Percentiles rank a stretch among this genome's conserved stretches.
These are phyloP conservation scores for Ptychoptera contaminata DNA, from an alignment of 2,888 invertebrate genomes.

Conservation along the genomic window DNA sequence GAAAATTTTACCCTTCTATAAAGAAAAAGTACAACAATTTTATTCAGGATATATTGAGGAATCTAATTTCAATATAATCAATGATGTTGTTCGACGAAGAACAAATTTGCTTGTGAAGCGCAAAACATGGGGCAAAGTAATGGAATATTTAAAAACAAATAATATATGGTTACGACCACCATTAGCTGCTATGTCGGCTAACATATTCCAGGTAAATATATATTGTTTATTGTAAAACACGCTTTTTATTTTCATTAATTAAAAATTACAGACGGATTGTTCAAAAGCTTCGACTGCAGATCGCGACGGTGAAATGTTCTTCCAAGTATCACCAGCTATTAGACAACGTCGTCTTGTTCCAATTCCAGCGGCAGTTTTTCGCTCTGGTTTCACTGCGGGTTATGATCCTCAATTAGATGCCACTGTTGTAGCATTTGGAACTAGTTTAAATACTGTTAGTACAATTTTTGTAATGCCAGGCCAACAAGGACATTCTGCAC, in stretches of 20 bases:
- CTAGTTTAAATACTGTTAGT: conserved; percentile 52
- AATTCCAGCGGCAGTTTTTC: conserved; percentile 68
- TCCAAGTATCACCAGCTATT: conserved; percentile 65
- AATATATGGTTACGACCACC: conserved; percentile 58
- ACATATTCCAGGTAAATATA: conserved; percentile 53
- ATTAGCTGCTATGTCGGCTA: conserved; percentile 64
- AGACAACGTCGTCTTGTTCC: conserved; percentile 66
- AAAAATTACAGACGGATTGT: conserved; percentile 57
- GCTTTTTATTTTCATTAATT: neutral
- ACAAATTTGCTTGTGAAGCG: conserved; percentile 67
- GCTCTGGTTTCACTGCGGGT: conserved; percentile 61
- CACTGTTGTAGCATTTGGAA: conserved; percentile 64
- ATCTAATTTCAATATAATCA: conserved; percentile 65
- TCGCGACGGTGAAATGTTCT: conserved; percentile 73
- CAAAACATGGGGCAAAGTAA: conserved; percentile 58
- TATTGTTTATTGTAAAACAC: neutral
- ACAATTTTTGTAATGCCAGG: conserved; percentile 74
- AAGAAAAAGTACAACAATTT: conserved; percentile 72
- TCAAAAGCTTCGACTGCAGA: conserved; percentile 55
- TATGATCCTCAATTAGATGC: conserved; percentile 75
- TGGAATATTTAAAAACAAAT: conserved; percentile 59
- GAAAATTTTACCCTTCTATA: conserved; percentile 70
- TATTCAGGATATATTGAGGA: conserved; percentile 79
- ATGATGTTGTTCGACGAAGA: conserved; percentile 63
- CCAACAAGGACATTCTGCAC: conserved; percentile 64